Base-by-base conservation (phyloP, 2,113 vertebrate genomes). In the Elaphurus davidianus region DNA sequence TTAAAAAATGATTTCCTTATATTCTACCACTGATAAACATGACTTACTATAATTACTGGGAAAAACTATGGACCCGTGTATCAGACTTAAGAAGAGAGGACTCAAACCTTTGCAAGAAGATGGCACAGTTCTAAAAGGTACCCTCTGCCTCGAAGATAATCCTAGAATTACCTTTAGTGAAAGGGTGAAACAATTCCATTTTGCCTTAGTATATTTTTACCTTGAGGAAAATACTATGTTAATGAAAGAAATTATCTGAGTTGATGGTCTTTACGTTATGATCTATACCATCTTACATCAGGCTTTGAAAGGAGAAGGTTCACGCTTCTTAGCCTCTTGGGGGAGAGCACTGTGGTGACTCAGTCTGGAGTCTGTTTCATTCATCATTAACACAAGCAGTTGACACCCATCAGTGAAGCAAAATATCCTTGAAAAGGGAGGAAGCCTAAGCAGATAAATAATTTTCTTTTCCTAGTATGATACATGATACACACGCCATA, bases 141-240 rank as follows among this genome's bases (percentile, higher is more conserved):
- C 7, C 71, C n/a, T 94, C 7, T 87, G 5, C 74, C 33, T 89
- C 81, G 11, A 74, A 12, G 17, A 59, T 62, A 30, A 59, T 62
- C 97, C 57, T 76, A 92, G 57, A 81, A 94, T 84, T 40, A 87
- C 16, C 83, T 96, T 78, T 74, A 88, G 36, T 89, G 40, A 87
- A 91, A 90, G 33, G 45, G 84, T 83, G 21, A 96, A 62, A 81
- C n/a, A 60, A 89, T 93, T 87, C 52, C 21, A 86, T 81, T 96
- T 97, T 83, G n/a, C 74, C 30, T 60, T 47, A 64, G n/a, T 45
- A 50, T n/a, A 81, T 82, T 40, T 96, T 87, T 96, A 30, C 94
- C 45, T 90, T 94, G n/a, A 96, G 23, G 43, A 55, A 90, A 92
- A 94, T 59, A 87, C 23, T 21, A 92, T 17, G 59, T 60, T 84